A percentile compares a stretch with the other conserved stretches of the same genome.
Evolutionary conservation across 2,113 vertebrate genomes (phyloP).

Genomic region (Clarias macrocephalus): DNA sequence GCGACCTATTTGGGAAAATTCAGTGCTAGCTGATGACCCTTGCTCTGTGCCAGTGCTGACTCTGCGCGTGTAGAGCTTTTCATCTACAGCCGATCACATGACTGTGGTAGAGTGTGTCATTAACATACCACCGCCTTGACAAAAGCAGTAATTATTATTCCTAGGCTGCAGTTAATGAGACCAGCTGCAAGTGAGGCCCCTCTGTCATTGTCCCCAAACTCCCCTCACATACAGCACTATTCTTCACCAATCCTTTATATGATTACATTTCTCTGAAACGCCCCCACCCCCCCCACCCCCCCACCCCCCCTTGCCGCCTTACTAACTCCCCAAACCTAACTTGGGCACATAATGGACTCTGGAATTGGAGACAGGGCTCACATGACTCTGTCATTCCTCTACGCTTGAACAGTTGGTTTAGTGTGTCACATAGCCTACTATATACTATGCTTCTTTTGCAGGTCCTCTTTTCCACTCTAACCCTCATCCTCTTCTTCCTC

Average conservation of each 20-base stretch:
- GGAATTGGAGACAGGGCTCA: slow-evolving; percentile 45
- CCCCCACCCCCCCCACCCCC: neutral
- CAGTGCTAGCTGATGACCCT: neutral
- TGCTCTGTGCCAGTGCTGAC: neutral
- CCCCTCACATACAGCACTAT: slow-evolving; percentile 28
- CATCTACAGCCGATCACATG: slow-evolving; percentile 28
- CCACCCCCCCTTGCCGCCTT: neutral
- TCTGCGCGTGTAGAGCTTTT: slow-evolving; percentile 10
- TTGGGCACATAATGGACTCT: slow-evolving; percentile 40
- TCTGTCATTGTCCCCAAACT: slow-evolving; percentile 44
- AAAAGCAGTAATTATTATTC: slow-evolving; percentile 57
- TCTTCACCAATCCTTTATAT: slow-evolving; percentile 8
- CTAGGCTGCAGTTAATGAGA: slow-evolving; percentile 54
- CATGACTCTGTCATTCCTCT: slow-evolving; percentile 47
- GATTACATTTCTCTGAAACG: slow-evolving; percentile 1
- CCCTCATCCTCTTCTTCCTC: neutral
- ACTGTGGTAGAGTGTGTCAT: slow-evolving; percentile 37
- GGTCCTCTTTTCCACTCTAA: slow-evolving; percentile 43
- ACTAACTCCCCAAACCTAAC: neutral
- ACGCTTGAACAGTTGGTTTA: slow-evolving; percentile 51
- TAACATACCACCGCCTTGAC: slow-evolving; percentile 51
- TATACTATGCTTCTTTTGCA: slow-evolving; percentile 17
- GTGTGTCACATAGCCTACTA: slow-evolving; percentile 39
- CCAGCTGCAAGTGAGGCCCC: slow-evolving; percentile 49
- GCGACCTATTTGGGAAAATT: slow-evolving; percentile 3